Base-by-base conservation (phyloP, 2,888 invertebrate species). In the Dascillus cervinus region DNA sequence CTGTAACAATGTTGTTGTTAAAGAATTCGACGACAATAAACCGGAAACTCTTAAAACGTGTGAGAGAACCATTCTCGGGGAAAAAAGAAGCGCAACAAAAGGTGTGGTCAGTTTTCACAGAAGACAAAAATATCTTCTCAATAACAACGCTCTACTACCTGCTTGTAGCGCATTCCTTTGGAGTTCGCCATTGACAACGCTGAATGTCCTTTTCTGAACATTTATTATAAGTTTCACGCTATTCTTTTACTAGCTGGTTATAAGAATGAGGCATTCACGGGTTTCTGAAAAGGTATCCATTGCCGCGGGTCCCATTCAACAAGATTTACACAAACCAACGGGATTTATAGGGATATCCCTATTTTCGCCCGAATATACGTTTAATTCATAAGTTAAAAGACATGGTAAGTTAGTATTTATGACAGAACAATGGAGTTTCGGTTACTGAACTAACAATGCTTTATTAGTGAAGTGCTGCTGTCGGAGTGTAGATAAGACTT, bases 91-190 rank as follows among this genome's bases (percentile, higher is more conserved):
- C 49, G 49, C 46, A 59, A n/a, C 59, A 60, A 64, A 60, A 62
- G 62, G 62, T 62, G 64, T 64, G 64, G 64, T 64, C 64, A 64
- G 59, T 63, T 64, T 61, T 62, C 59, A 61, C 55, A 61, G 62
- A 62, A 62, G 61, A 61, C 61, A 62, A 62, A n/a, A 62, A 59
- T 57, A 49, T 49, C 45, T 46, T 43, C 41, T 46, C 47, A 45
- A 42, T 44, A 34, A 39, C n/a, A n/a, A n/a, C n/a, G n/a, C 30
- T 40, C 44, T 35, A 43, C 58, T 60, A 58, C 49, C 56, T 52
- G 49, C 46, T 43, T n/a, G n/a, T n/a, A 43, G 52, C 45, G 46
- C 58, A 62, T 61, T 60, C 62, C 58, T 49, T 47, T 47, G 53
- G 54, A 55, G 54, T 52, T 52, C 48, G 53, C 60, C 60, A 61